Evolutionary conservation across 2,797 vertebrate genomes (phyloP), one percentile per base, ranked within the genome.

Genomic region (Anabas testudineus): DNA sequence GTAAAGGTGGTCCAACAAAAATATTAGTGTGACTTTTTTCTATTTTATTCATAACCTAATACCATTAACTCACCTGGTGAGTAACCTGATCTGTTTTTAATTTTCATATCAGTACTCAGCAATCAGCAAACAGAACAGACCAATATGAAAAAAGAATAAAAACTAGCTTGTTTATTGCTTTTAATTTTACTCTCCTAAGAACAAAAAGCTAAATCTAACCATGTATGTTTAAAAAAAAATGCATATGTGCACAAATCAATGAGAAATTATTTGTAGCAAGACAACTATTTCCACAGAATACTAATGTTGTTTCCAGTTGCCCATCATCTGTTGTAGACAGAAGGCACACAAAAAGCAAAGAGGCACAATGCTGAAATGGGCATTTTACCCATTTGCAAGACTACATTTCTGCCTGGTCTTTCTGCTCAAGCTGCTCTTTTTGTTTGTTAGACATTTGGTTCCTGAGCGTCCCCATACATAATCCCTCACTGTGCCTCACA

Each of bases 281-380:
- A 58, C 10, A 42, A 37, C 14, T 5, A 28, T 26, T 28, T 28
- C 26, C 2, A 26, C 4, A 28, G 9, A 32, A 32, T 32, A 32
- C 10, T 32, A 6, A 32, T 32, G 7, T 32, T 32, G 1, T 19
- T 41, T 58, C 32, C 53, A 53, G 39, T 58, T 32, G 63, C 24
- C 34, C 9, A 10, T 39, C 36, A 36, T 19, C 39, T 32, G 9
- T 14, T 57, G 32, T 2, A n/a, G 32, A 52, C 56, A 48, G 26
- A 71, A 67, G 63, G 68, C 67, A 71, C 67, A 62, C 26, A 61
- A 26, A 46, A 36, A 32, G 32, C 32, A 32, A 32, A 32, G n/a
- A n/a, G 8, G 32, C 32, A 10, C 32, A 41, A 9, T 2, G 21
- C 16, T 48, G 30, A 56, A 15, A 42, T 15, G 24, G 14, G 24